Evolutionary conservation across 2,888 invertebrate species (phyloP), one percentile per base, ranked within the genome.

Genomic region (Xestia rhomboidea): DNA sequence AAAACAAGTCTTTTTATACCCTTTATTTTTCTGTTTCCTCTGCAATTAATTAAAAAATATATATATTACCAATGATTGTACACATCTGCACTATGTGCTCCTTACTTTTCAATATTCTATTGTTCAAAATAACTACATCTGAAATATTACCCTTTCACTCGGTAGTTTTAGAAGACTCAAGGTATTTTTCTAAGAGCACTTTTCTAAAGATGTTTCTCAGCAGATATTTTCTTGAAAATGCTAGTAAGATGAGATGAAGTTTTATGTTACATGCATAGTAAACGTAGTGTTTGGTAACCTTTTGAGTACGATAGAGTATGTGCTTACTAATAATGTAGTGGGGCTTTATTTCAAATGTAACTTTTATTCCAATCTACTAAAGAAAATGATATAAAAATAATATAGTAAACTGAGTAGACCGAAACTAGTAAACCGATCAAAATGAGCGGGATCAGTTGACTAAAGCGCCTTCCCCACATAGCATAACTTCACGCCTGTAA

Each of bases 191-290:
- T 34, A 46, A 34, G 15, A 77, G 54, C 34, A 63, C 62, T 46
- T 49, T 77, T 69, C 51, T n/a, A 24, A 34, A 78, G n/a, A 46
- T 57, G 27, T 64, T 64, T 34, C 57, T 24, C 18, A 76, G n/a
- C 27, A 38, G 34, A 51, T 69, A 69, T 69, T 44, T 78, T 51
- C 24, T 51, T 51, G 10, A 27, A 51, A 79, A 79, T 78, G 27
- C 51, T 11, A 24, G 27, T 63, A 44, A 34, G 24, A 30, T 27
- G 24, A 18, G 51, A 34, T 41, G 24, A 44, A 18, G 24, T 78
- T 51, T 68, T 51, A 44, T 44, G 78, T 34, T 62, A 44, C 30
- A 44, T 70, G 62, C 24, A 54, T 46, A 54, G 27, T 41, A 27
- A 44, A 51, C 15, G 41, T 3, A 41, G 41, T 49, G 38, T 38